Conservation (phyloP, 2,888 invertebrate species). For the Oligia latruncula region DNA sequence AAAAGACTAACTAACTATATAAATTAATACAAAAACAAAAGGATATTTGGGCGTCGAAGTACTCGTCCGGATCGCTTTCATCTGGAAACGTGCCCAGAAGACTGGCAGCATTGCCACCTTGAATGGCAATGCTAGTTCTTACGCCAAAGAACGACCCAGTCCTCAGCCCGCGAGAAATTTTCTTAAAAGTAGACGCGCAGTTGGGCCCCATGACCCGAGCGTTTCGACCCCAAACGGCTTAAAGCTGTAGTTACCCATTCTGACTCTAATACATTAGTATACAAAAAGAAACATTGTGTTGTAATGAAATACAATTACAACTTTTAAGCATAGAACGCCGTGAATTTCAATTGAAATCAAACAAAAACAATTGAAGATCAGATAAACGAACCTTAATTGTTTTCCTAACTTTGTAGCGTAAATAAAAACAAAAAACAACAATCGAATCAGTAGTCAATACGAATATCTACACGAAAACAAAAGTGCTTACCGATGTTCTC, state of each 20-base stretch:
- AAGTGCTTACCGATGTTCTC: constrained; percentile 66
- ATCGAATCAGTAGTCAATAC: constrained; percentile 44
- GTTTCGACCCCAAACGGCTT: background rate
- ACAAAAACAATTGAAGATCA: constrained; percentile 25
- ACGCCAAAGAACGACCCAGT: no score
- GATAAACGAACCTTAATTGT: constrained; percentile 32
- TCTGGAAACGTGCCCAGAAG: no score
- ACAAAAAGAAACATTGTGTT: background rate
- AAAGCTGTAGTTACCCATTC: background rate
- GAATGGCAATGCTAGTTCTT: no score
- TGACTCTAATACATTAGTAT: background rate
- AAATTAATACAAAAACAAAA: no score
- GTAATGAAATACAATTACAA: constrained; percentile 19
- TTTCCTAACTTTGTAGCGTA: constrained; percentile 16
- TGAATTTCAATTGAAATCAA: constrained; percentile 18
- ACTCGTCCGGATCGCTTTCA: no score
- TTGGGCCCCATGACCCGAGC: no score
- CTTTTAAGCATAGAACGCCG: background rate
- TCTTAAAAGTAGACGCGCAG: no score
- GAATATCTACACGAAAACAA: constrained; percentile 67
- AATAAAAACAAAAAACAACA: constrained; percentile 47
- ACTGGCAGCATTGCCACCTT: no score
- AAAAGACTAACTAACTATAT: no score
- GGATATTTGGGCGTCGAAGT: no score
- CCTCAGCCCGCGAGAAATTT: no score